Evolutionary conservation across 35 echinoderm and acorn worm genomes (phyloP).

Genomic region (Ptychodera flava): DNA sequence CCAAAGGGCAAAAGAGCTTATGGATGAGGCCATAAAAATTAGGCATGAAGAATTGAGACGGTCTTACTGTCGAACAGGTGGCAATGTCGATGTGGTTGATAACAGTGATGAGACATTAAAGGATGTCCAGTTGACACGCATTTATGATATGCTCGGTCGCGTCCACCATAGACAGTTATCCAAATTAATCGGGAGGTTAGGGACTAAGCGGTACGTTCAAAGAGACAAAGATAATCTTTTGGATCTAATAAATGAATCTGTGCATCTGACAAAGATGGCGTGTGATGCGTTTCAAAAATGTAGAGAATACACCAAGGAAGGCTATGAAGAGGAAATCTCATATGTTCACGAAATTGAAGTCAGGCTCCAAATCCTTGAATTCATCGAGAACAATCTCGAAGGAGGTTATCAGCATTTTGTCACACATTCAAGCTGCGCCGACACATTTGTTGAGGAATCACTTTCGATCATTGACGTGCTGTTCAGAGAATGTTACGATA

Average conservation of each 20-base stretch:
- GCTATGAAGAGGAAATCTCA: constrained; percentile 1
- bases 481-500: constrained; percentile 18
- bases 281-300: constrained; percentile 10
- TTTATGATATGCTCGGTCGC: constrained; percentile 25
- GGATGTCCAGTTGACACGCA: constrained; percentile 7
- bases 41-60: constrained; percentile 10
- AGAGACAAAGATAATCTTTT: background rate
- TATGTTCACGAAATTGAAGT: constrained; percentile 14
- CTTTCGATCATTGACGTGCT: constrained; percentile 9
- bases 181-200: background rate
- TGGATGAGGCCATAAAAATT: constrained; percentile 9
- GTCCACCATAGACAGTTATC: background rate
- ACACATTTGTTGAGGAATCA: constrained; percentile 17
- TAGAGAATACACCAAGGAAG: constrained; percentile 4
- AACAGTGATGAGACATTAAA: background rate
- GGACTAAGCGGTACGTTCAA: background rate
- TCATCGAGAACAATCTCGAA: background rate
- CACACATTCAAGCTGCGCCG: background rate
- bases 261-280: too few species aligned
- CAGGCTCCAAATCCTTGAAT: constrained; percentile 12
- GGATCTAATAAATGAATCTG: background rate
- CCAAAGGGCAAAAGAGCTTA: constrained; percentile 3
- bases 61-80: too few species aligned
- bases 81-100: background rate
- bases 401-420: background rate